phyloP scores from a whole-genome alignment of 2,113 vertebrate genomes.

The Pituophis catenifer region DNA sequence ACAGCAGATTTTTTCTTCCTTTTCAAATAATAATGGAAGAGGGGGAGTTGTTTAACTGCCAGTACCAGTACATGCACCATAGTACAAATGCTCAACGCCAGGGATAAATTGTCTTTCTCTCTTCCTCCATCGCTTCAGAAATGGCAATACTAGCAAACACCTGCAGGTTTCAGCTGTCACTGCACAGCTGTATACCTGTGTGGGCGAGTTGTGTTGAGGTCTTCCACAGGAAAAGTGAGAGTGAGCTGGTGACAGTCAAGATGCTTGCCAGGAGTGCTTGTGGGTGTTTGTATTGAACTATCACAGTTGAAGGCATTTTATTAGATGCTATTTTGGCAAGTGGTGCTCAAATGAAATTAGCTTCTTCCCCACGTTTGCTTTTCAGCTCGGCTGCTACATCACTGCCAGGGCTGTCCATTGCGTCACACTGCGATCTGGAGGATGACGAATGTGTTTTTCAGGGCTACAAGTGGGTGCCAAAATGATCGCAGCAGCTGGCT shows the following conservation, averaged over 20 bases:
- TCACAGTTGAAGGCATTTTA: conserved; percentile 77
- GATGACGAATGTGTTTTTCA: conserved; percentile 61
- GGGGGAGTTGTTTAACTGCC: conserved; percentile 21
- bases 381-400: conserved; percentile 67
- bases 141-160: conserved; percentile 58
- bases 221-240: conserved; percentile 65
- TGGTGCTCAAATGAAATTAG: conserved; percentile 70
- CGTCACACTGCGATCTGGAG: conserved; percentile 66
- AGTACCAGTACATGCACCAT: conserved; percentile 29
- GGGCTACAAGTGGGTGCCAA: conserved; percentile 32
- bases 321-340: conserved; percentile 78
- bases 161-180: conserved; percentile 69
- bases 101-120: conserved; percentile 32
- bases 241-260: conserved; percentile 70
- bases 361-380: conserved; percentile 74
- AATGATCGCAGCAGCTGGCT: neutral
- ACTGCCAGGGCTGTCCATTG: conserved; percentile 53
- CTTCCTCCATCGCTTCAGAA: conserved; percentile 12
- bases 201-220: conserved; percentile 63
- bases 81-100: conserved; percentile 40
- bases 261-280: conserved; percentile 74
- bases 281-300: conserved; percentile 78
- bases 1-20: neutral
- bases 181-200: conserved; percentile 62
- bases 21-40: conserved; percentile 35